Evolutionary conservation across 2,113 vertebrate genomes (phyloP), one percentile per base, ranked within the genome.

Genomic region (Platycercus adscitus): DNA sequence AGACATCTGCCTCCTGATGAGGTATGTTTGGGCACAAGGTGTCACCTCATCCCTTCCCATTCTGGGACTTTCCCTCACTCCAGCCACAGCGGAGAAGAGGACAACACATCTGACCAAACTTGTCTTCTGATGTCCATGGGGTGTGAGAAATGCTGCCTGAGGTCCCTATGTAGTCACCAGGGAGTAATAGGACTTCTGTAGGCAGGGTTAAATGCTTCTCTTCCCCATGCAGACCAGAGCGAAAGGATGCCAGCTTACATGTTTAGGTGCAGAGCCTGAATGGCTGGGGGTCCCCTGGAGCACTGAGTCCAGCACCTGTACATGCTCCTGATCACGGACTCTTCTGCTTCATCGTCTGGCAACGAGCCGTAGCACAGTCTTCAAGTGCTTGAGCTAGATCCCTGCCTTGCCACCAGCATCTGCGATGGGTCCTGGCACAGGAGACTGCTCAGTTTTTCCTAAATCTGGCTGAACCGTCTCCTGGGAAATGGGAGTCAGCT

Each of bases 341-440:
- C 86, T 70, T 17, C 82, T 92, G 82, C 86, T 80, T 86, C 86
- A 63, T 35, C 15, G 21, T 50, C 17, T 95, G 95, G 94, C 91
- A 95, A 1, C 0, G 10, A 93, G 88, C 88, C 10, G 11, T 11
- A 80, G 68, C 88, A 28, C 58, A 69, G 87, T 1, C 88, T 85
- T 77, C 41, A 39, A 80, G 86, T 25, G 53, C 76, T 86, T 11
- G 17, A 90, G 91, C 76, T 75, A 44, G 58, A 78, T 90, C 68
- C 63, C 65, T 86, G 95, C 92, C 35, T 11, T 17, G 70, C 84
- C 47, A 28, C 63, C 88, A 83, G 91, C 96, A 96, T 73, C 95
- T 96, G 96, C 50, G 21, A 78, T 35, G 92, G 94, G 91, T 41
- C 92, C 94, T 97, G 96, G 96, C 94, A 96, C 94, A 81, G 82